Base-by-base conservation (phyloP, 2,888 invertebrate genomes). In the Plagodis pulveraria region DNA sequence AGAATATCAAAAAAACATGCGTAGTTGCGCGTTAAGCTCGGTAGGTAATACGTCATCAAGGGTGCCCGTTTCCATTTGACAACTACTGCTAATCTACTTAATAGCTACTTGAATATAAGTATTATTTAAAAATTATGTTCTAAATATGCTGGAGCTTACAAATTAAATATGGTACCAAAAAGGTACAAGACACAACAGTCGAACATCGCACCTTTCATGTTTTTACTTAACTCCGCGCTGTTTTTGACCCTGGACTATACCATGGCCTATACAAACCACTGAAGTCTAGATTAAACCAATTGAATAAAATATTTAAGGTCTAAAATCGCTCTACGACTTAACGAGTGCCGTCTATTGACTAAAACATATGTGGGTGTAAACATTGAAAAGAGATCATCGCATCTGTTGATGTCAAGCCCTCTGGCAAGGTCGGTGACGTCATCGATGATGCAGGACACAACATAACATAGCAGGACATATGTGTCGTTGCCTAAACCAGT, bases 391-490 rank as follows among this genome's bases (percentile, higher is more conserved):
- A 82, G 76, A 78, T 75, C 77, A 77, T 74, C 74, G 70, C 80
- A 83, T 78, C 74, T 81, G 76, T 77, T 73, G 77, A 74, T 62
- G 66, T 73, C 70, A 72, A 79, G 77, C 77, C 86, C 87, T 88
- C 73, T 60, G 72, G 68, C 87, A 87, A 91, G 90, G 91, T 83
- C 86, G 77, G 62, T 90, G 89, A 90, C 89, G 89, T 90, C 88
- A 90, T 74, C 67, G 78, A 80, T 79, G 83, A 80, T 84, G 82
- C 66, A 64, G 63, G 61, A 57, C 55, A 78, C 81, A 57, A 79
- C 78, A 81, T 42, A 55, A 12, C n/a, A 41, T 6, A 43, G 6
- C 59, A 59, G 87, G 85, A 83, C 84, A 87, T 81, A 77, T 81
- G 84, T 83, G 80, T 74, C 74, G 44, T 48, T 78, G 66, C 67